Evolutionary conservation across 2,797 vertebrate species (phyloP), one percentile per base, ranked within the genome.

Genomic region (Crocidura indochinensis): DNA sequence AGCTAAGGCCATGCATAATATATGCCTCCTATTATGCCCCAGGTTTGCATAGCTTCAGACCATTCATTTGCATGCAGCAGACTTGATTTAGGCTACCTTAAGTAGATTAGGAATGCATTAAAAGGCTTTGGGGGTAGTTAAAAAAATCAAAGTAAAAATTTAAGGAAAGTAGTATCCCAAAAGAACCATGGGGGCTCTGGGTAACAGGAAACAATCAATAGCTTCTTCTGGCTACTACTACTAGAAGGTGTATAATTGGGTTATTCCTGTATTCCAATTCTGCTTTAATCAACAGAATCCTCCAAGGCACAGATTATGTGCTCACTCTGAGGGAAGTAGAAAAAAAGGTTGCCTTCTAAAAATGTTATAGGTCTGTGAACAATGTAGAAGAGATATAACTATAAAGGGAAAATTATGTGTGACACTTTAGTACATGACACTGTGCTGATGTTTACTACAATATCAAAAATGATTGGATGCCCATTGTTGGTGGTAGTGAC

Each of bases 141-240:
- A 44, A 4, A 56, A 24, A 84, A 38, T 76, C 75, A 88, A 82
- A 76, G 22, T 9, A 31, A 91, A 77, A 68, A 85, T 44, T 64
- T 20, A 12, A 53, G 24, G 60, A 24, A 56, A 38, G 88, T 38
- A 60, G 8, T 0, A 8, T 72, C 87, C 46, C 10, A 73, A 79
- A 84, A 47, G 60, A 15, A 56, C 81, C 24, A 65, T 56, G 44
- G 64, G 24, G 49, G 31, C 14, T 60, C 6, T 38, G 20, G 0
- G 15, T 47, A 76, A 27, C 26, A 51, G 53, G 46, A 17, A 85
- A 76, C 69, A 67, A 72, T 62, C 29, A 75, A 12, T 53, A 56
- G 8, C 0, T 56, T 68, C 80, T 74, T 47, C 49, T 71, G 27
- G n/a, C 24, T 27, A 10, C 2, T 19, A 19, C 60, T 88, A 60